A percentile compares a stretch with the other conserved stretches of the same genome.
phyloP scores from a whole-genome alignment of 2,797 vertebrate species.

The Todus mexicanus region DNA sequence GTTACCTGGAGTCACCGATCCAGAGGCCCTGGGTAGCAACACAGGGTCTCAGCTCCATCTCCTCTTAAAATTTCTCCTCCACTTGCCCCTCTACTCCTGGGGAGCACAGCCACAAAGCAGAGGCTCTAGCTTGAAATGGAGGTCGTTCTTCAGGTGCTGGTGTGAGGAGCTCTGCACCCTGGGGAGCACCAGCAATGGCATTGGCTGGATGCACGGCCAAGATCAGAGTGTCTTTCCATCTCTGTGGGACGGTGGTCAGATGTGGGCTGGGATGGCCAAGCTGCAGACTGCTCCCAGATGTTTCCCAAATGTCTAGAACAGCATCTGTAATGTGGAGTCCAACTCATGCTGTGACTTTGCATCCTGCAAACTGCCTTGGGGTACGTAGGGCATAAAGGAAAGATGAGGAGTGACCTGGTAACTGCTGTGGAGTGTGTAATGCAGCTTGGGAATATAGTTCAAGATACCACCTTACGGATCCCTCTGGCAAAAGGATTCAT shows the following conservation, averaged over 20 bases:
- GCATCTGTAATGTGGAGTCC: neutral
- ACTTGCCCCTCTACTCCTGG: neutral
- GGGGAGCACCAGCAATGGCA: fast-evolving
- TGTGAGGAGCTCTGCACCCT: neutral
- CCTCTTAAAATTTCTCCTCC: neutral
- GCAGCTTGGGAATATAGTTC: neutral
- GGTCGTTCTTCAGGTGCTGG: neutral
- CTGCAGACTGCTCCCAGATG: neutral
- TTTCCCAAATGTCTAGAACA: neutral
- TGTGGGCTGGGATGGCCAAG: neutral
- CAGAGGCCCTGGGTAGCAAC: neutral
- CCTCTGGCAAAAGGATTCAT: neutral
- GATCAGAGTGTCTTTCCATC: neutral
- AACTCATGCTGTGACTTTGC: neutral
- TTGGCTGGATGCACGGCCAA: fast-evolving
- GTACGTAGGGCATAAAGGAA: neutral
- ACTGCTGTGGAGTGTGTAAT: neutral
- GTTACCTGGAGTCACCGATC: neutral
- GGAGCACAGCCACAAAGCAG: neutral
- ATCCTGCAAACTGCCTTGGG: neutral
- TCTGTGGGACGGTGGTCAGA: neutral
- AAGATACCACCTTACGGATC: neutral
- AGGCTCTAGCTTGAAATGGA: neutral
- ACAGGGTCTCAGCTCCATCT: neutral
- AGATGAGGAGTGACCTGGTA: neutral